Conservation (phyloP, 2,888 invertebrate species). For the Lasioglossum oenotherae region DNA sequence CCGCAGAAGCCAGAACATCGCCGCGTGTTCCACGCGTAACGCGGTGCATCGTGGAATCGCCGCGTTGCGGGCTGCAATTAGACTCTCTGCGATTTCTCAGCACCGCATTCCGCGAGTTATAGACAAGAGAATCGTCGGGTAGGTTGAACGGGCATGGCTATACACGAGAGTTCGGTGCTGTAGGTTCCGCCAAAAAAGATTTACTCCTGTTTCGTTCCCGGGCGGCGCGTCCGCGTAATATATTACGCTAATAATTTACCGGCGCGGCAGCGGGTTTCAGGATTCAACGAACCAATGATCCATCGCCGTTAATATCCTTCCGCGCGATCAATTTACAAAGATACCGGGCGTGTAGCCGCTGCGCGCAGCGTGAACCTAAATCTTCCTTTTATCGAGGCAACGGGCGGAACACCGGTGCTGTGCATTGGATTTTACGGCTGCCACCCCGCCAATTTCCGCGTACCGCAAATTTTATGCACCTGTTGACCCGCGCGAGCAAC, state of each 20-base stretch:
- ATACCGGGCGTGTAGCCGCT: conserved; percentile 32
- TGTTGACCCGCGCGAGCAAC: conserved; percentile 65
- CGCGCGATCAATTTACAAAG: conserved; percentile 61
- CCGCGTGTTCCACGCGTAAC: neutral
- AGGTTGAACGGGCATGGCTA: neutral
- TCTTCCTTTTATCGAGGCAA: conserved; percentile 65
- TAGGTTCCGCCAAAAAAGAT: conserved; percentile 44
- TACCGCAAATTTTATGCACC: conserved; percentile 73
- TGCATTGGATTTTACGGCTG: conserved; percentile 64
- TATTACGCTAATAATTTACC: conserved; percentile 62
- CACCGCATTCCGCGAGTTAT: neutral
- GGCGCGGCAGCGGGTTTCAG: conserved; percentile 28
- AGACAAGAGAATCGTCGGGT: neutral
- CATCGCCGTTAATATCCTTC: conserved; percentile 61
- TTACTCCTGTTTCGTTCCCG: conserved; percentile 58
- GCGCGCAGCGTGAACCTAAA: conserved; percentile 60
- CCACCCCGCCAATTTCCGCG: conserved; percentile 71
- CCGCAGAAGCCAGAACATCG: neutral
- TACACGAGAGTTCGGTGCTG: neutral
- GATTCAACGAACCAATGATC: conserved; percentile 64
- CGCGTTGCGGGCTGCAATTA: conserved; percentile 36
- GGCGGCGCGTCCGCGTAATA: conserved; percentile 49
- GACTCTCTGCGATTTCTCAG: conserved; percentile 1
- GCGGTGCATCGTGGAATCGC: conserved; percentile 13
- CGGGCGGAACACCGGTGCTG: conserved; percentile 57